A percentile compares a stretch with the other conserved stretches of the same genome.
Conservation (phyloP, 2,888 invertebrate species). For the Nomada fabriciana region DNA sequence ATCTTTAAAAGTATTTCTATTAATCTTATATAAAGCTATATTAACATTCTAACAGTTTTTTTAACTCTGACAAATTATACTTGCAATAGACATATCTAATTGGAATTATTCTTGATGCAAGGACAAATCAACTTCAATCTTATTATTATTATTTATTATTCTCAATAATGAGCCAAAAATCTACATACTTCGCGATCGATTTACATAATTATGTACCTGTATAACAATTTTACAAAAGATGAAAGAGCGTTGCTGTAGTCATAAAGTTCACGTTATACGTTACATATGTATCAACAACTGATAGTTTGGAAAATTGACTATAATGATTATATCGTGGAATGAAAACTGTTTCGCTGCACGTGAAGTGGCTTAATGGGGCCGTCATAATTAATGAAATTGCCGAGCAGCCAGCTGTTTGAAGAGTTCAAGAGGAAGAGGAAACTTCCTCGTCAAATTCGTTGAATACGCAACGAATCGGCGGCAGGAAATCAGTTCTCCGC, state of each 20-base stretch:
- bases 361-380: constrained; percentile 32
- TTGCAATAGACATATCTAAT: no score
- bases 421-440: neutral
- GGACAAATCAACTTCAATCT: no score
- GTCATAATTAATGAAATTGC: constrained; percentile 39
- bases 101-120: no score
- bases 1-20: no score
- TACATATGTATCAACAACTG: neutral
- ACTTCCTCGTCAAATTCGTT: constrained; percentile 1
- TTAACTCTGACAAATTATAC: no score
- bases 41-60: no score
- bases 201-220: neutral
- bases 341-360: constrained; percentile 21
- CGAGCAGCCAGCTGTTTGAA: constrained; percentile 13
- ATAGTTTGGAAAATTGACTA: constrained; percentile 16
- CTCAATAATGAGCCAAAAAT: neutral
- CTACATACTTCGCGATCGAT: neutral
- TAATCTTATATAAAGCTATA: no score
- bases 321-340: constrained; percentile 14
- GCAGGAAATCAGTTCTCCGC: neutral
- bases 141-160: no score
- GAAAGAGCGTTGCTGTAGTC: neutral
- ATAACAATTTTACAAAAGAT: neutral
- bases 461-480: constrained; percentile 7
- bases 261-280: no score